Percentiles rank a stretch among this genome's conserved stretches.
These are phyloP conservation scores for Acrobeloides nanus DNA, from an alignment of 2,888 invertebrate genomes.

Conservation along the genomic window DNA sequence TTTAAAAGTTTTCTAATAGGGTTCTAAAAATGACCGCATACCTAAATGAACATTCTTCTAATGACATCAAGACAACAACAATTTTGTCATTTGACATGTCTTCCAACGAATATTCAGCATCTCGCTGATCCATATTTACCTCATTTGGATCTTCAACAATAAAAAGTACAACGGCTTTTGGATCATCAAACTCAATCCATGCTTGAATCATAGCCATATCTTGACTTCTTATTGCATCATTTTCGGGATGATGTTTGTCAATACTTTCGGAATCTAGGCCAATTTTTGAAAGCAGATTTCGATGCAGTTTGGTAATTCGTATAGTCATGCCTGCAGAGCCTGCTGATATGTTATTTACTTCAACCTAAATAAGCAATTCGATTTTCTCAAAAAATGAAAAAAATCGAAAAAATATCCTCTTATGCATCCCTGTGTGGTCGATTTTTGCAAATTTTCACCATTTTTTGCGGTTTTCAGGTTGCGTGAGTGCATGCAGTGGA, in stretches of 20 bases:
- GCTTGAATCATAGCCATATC: constrained; percentile 76
- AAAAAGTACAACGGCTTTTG: constrained; percentile 65
- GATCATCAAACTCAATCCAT: constrained; percentile 60
- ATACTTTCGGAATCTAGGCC: constrained; percentile 22
- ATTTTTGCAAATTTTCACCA: no score
- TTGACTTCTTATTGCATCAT: constrained; percentile 71
- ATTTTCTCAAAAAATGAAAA: no score
- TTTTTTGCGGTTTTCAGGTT: no score
- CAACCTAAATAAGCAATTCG: no score
- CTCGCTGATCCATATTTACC: constrained; percentile 85
- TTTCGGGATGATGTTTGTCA: constrained; percentile 66
- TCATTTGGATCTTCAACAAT: constrained; percentile 78
- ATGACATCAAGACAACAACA: no score
- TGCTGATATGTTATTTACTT: constrained; percentile 91
- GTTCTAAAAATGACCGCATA: no score
- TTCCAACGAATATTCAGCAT: constrained; percentile 80
- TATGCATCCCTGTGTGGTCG: no score
- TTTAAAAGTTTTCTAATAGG: no score
- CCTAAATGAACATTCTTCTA: no score
- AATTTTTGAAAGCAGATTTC: constrained; percentile 26
- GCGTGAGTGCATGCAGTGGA: no score
- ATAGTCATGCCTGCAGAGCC: constrained; percentile 84
- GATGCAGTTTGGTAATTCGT: constrained; percentile 60
- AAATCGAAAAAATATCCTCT: no score
- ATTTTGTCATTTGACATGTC: constrained; percentile 57